Conservation (phyloP, 2,888 invertebrate genomes). For the Digitonthophagus gazella region DNA sequence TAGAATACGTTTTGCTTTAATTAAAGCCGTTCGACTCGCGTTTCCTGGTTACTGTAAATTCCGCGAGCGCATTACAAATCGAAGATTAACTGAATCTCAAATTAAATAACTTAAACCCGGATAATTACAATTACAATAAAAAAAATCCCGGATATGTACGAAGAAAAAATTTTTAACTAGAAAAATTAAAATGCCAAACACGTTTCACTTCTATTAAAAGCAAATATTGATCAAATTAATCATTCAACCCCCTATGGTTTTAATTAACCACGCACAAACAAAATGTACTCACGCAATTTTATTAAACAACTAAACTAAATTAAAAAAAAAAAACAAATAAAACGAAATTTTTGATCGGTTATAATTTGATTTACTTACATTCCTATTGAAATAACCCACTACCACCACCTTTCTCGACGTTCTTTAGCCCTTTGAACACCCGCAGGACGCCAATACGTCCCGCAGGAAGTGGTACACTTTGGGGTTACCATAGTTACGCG, state of each 20-base stretch:
- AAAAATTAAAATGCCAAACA: background rate
- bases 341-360: background rate
- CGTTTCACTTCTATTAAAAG: too few species aligned
- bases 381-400: slow-evolving; percentile 18
- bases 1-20: background rate
- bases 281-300: background rate
- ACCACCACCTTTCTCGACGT: background rate
- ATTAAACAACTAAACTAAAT: background rate
- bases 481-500: slow-evolving; percentile 38
- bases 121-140: too few species aligned
- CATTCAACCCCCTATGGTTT: background rate
- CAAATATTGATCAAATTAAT: slow-evolving; percentile 15
- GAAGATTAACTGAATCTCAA: background rate
- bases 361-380: slow-evolving; percentile 20
- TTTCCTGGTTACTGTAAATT: background rate
- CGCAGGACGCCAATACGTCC: slow-evolving; percentile 25
- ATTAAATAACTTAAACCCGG: too few species aligned
- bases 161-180: too few species aligned
- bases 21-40: background rate
- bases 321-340: background rate
- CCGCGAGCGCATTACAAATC: background rate
- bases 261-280: background rate
- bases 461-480: slow-evolving; percentile 30
- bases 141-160: too few species aligned
- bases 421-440: slow-evolving; percentile 9